These are phyloP conservation scores for Ceryle rudis DNA, from an alignment of 2,797 vertebrate species.

Conservation along the genomic window DNA sequence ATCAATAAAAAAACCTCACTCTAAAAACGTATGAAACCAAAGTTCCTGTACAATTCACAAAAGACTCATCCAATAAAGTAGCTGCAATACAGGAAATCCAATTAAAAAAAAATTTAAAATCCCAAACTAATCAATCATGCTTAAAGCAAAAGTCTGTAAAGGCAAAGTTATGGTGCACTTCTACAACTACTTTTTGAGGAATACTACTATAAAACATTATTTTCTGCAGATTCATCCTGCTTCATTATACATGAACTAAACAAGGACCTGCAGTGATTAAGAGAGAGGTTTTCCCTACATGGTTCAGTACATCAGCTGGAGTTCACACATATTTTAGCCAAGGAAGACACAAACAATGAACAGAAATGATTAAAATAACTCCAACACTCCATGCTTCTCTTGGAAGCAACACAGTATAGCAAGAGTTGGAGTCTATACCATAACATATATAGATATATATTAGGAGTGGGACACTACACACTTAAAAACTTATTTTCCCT, in stretches of 20 bases:
- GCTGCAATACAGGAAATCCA: background rate
- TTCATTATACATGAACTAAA: background rate
- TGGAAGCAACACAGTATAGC: background rate
- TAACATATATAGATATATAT: background rate
- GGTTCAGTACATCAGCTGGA: background rate
- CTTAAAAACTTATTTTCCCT: background rate
- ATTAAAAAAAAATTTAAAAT: accelerated
- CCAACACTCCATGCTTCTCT: background rate
- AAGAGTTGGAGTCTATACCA: background rate
- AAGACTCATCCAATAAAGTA: background rate
- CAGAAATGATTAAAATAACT: background rate
- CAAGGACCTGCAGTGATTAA: background rate
- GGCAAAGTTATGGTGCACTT: background rate
- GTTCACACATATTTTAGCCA: background rate
- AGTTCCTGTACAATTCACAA: background rate
- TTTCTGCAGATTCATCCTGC: background rate
- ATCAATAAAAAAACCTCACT: background rate
- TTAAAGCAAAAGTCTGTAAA: background rate
- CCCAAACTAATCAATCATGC: background rate
- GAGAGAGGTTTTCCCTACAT: background rate
- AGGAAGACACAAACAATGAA: background rate
- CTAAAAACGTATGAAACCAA: background rate
- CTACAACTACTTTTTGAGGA: background rate
- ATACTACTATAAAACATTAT: background rate
- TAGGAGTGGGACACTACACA: background rate